Evolutionary conservation across 2,888 invertebrate genomes (phyloP).

Genomic region (Chorisops tibialis): DNA sequence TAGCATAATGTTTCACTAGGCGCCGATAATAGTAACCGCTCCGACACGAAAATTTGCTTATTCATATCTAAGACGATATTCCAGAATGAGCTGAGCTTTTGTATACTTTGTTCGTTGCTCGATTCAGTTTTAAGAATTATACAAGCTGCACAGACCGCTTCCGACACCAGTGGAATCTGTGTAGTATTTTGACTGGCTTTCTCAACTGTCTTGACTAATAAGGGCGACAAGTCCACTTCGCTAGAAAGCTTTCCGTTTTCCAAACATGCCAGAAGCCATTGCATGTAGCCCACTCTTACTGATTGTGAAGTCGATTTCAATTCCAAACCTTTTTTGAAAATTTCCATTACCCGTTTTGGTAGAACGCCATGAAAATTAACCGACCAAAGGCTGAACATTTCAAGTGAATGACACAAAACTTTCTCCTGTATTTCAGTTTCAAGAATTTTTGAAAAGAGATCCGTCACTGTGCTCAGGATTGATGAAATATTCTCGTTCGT

Average conservation of each 20-base stretch:
- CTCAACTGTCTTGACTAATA: slow-evolving; percentile 68
- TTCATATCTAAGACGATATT: slow-evolving; percentile 68
- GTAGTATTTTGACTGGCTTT: slow-evolving; percentile 72
- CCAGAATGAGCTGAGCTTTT: slow-evolving; percentile 61
- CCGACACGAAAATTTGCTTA: slow-evolving; percentile 77
- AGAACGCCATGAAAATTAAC: slow-evolving; percentile 61
- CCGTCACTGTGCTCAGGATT: slow-evolving; percentile 61
- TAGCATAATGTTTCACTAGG: slow-evolving; percentile 68
- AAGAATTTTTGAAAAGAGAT: slow-evolving; percentile 72
- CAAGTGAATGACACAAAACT: slow-evolving; percentile 75
- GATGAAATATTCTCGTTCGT: slow-evolving; percentile 57
- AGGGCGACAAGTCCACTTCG: slow-evolving; percentile 56
- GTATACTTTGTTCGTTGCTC: slow-evolving; percentile 52
- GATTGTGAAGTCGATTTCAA: slow-evolving; percentile 74
- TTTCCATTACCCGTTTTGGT: slow-evolving; percentile 63
- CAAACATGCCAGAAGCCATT: slow-evolving; percentile 67
- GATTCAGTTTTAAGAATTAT: slow-evolving; percentile 63
- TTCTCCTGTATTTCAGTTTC: slow-evolving; percentile 91
- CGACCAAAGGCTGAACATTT: slow-evolving; percentile 80
- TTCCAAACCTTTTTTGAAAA: slow-evolving; percentile 69
- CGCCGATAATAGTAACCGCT: slow-evolving; percentile 71
- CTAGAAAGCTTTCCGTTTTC: slow-evolving; percentile 55
- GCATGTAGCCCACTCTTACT: slow-evolving; percentile 76
- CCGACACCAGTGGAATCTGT: slow-evolving; percentile 66
- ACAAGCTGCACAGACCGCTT: slow-evolving; percentile 68